Evolutionary conservation across 2,797 vertebrate species (phyloP), one percentile per base, ranked within the genome.

Genomic region (Rhynchotus rufescens): DNA sequence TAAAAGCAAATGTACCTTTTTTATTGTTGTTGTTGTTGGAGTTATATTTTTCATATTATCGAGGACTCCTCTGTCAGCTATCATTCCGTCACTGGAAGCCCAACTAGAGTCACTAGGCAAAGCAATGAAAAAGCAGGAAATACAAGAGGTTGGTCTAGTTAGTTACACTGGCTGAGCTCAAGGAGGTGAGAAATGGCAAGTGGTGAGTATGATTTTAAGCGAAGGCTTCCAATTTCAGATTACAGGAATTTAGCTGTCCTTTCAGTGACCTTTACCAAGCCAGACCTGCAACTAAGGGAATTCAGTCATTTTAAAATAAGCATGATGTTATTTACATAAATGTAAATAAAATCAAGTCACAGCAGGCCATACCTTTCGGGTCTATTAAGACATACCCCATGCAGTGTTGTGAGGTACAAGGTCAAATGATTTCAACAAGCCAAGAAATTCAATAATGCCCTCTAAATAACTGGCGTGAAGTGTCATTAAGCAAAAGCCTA

Each of bases 261-360:
- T 92, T 87, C 84, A 81, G n/a, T 0, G 1, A 67, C 64, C 60
- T 92, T 87, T 81, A 57, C 66, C 36, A 77, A 57, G 44, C 61
- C 44, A 61, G 65, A 86, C 79, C 57, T 79, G 45, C 68, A 88
- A 66, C 45, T 84, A 38, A 59, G 60, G 68, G 71, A 89, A 32
- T 86, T 88, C 36, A 69, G 64, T 87, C 17, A 34, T 71, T 90
- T 83, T 76, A 77, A 94, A 89, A 59, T 84, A 89, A 92, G 85
- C 82, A 71, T 26, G 10, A 44, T 14, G 7, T 64, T 92, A 84
- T 84, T 88, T 92, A 90, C 77, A 54, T 76, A 92, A 93, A 90
- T 71, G 80, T 95, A 93, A 94, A 85, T 71, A 92, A 92, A 90
- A 89, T 80, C 84, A 93, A 87, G 47, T 76, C 84, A 77, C 71